A percentile compares a stretch with the other conserved stretches of the same genome.
These are phyloP conservation scores for Athetis lepigone DNA, from an alignment of 2,888 invertebrate genomes.

Conservation along the genomic window DNA sequence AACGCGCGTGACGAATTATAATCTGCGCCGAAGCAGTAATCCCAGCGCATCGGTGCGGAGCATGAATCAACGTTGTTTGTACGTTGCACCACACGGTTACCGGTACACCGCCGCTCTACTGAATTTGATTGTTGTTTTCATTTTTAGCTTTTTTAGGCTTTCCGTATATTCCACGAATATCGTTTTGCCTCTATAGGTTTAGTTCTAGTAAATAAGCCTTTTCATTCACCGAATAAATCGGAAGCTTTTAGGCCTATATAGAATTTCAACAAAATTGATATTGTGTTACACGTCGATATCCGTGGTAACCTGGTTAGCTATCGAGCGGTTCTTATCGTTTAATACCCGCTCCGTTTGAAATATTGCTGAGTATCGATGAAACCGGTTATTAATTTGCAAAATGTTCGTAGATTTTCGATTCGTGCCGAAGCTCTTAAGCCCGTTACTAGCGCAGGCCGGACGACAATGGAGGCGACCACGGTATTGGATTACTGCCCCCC, in stretches of 20 bases:
- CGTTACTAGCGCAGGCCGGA: slow-evolving; percentile 75
- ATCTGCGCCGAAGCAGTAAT: slow-evolving; percentile 76
- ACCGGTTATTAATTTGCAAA: slow-evolving; percentile 86
- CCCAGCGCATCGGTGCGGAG: slow-evolving; percentile 67
- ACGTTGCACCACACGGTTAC: slow-evolving; percentile 61
- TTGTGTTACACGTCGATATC: slow-evolving; percentile 33
- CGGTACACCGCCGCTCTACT: slow-evolving; percentile 40
- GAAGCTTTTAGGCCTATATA: slow-evolving; percentile 5
- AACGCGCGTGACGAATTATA: slow-evolving; percentile 81
- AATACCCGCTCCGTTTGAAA: slow-evolving; percentile 43
- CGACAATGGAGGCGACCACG: slow-evolving; percentile 82
- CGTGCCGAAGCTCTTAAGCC: slow-evolving; percentile 81
- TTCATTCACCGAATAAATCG: slow-evolving; percentile 22
- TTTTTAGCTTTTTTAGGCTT: slow-evolving; percentile 44
- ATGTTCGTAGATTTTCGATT: slow-evolving; percentile 75
- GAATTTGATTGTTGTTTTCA: slow-evolving; percentile 53
- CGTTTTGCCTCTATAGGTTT: slow-evolving; percentile 13
- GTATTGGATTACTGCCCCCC: slow-evolving; percentile 81
- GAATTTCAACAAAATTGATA: slow-evolving; percentile 29
- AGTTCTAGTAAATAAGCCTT: slow-evolving; percentile 17
- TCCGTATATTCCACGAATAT: slow-evolving; percentile 18
- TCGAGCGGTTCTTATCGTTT: slow-evolving; percentile 37
- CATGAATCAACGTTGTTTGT: slow-evolving; percentile 74
- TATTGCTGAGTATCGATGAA: slow-evolving; percentile 63
- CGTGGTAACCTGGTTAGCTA: slow-evolving; percentile 26